phyloP scores from a whole-genome alignment of 2,113 vertebrate species.

The Ranitomeya variabilis region DNA sequence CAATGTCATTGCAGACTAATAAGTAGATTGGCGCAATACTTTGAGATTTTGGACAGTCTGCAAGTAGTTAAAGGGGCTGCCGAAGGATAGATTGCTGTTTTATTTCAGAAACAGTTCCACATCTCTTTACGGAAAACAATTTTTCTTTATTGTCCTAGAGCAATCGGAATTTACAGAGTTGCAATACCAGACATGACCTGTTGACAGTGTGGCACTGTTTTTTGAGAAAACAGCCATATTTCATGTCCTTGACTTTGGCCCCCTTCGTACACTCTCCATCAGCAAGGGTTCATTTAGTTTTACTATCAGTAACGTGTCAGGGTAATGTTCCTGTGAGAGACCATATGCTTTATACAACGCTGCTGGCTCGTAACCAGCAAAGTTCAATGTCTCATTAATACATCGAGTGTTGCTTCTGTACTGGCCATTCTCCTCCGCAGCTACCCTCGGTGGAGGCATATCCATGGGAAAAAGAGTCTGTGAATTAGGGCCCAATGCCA shows the following conservation, averaged over 20 bases:
- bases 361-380: background rate
- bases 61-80: too few species aligned
- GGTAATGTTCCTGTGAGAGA: background rate
- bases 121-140: too few species aligned
- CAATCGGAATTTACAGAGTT: too few species aligned
- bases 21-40: too few species aligned
- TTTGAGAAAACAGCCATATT: too few species aligned
- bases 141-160: too few species aligned
- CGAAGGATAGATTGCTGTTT: too few species aligned
- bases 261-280: background rate
- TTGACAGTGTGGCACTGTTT: too few species aligned
- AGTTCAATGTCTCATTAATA: background rate
- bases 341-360: constrained; percentile 19
- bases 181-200: too few species aligned
- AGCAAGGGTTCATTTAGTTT: background rate
- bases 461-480: constrained; percentile 24
- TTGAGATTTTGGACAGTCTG: too few species aligned
- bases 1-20: too few species aligned
- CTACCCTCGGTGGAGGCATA: constrained; percentile 27
- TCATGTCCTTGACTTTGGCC: background rate
- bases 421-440: constrained; percentile 14
- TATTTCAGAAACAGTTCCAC: too few species aligned
- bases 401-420: constrained; percentile 16
- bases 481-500: constrained; percentile 10
- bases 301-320: background rate